Conservation (phyloP, 2,888 invertebrate genomes). For the Zaprionus bogoriensis region DNA sequence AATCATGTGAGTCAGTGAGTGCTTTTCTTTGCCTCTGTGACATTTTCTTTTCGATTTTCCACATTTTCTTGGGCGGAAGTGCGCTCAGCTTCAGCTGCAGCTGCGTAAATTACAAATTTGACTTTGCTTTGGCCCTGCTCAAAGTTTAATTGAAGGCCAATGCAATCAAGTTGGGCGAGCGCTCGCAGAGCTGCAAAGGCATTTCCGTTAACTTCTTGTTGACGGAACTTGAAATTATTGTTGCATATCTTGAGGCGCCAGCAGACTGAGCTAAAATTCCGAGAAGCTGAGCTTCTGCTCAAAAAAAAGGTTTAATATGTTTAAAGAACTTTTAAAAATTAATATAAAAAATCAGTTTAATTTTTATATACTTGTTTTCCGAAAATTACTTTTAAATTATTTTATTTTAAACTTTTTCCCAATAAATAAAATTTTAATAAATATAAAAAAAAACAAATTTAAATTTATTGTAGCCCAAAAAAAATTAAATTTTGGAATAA, state of each 20-base stretch:
- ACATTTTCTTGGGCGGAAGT: conserved; percentile 2
- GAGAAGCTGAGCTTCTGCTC: too few species aligned
- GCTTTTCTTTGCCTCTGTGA: neutral
- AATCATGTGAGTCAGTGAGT: neutral
- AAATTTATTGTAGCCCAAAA: too few species aligned
- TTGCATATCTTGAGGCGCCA: conserved; percentile 14
- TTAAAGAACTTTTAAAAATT: too few species aligned
- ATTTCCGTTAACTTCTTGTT: conserved; percentile 22
- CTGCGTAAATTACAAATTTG: conserved; percentile 16
- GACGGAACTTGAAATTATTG: conserved; percentile 26
- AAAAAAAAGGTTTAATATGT: too few species aligned
- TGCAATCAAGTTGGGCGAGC: conserved; percentile 23
- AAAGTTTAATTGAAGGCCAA: conserved; percentile 45
- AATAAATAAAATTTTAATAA: too few species aligned
- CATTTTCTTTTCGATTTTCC: conserved; percentile 1
- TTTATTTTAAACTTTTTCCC: too few species aligned
- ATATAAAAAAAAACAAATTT: too few species aligned
- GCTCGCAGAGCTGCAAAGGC: neutral
- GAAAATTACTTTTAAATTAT: too few species aligned
- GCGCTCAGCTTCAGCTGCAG: conserved; percentile 17
- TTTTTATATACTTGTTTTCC: too few species aligned
- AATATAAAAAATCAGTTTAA: too few species aligned
- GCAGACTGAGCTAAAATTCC: conserved; percentile 6
- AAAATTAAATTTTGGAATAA: too few species aligned
- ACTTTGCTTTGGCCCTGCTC: conserved; percentile 18